phyloP scores from a whole-genome alignment of 2,888 invertebrate genomes.

The Cryptosula pallasiana region DNA sequence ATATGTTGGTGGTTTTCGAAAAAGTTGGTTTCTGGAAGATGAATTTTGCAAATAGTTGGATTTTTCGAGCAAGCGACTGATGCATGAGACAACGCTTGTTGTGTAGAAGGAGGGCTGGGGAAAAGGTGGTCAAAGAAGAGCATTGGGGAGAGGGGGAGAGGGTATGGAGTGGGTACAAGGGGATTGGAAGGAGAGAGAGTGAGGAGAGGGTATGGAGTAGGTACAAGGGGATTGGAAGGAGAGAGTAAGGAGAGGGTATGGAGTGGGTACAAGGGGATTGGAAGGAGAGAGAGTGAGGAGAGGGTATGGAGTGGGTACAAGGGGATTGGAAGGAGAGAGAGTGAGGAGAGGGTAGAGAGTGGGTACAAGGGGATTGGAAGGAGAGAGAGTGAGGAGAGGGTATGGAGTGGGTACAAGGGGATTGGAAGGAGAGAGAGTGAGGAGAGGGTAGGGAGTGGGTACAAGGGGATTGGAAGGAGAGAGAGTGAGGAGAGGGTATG shows the following conservation, averaged over 20 bases:
- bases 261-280: background rate
- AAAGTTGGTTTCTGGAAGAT: no score
- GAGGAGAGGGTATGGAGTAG: background rate
- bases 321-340: background rate
- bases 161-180: background rate
- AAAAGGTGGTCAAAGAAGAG: background rate
- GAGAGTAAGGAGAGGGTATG: background rate
- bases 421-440: background rate
- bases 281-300: background rate
- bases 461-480: background rate
- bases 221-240: background rate
- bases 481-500: background rate
- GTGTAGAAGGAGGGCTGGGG: no score
- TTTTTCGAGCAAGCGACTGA: no score
- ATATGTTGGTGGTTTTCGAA: no score
- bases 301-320: background rate
- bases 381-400: background rate
- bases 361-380: background rate
- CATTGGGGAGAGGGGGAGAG: background rate
- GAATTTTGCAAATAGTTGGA: no score
- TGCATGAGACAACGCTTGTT: no score
- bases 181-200: background rate
- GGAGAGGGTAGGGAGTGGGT: background rate
- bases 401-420: background rate
- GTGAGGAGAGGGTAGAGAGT: background rate